Evolutionary conservation across 2,113 vertebrate genomes (phyloP).

Genomic region (Symphodus melops): DNA sequence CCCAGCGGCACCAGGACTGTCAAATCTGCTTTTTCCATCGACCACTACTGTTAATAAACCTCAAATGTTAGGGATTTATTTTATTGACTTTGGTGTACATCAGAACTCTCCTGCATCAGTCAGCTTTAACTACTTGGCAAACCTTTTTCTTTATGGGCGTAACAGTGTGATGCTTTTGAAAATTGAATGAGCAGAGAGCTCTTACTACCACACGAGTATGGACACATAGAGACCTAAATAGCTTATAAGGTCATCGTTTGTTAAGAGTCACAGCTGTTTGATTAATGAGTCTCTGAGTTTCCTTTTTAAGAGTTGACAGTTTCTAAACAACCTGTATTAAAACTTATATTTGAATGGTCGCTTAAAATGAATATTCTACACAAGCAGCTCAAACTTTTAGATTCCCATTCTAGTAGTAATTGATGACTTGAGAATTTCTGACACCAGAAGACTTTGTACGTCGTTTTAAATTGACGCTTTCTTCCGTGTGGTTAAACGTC

Average conservation of each 20-base stretch:
- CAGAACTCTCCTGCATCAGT: constrained; percentile 29
- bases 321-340: neutral
- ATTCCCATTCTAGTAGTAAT: too few species aligned
- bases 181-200: neutral
- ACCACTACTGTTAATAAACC: constrained; percentile 45
- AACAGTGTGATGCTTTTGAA: constrained; percentile 23
- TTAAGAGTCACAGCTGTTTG: neutral
- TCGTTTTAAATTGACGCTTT: too few species aligned
- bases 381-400: too few species aligned
- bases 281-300: constrained; percentile 1
- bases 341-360: neutral
- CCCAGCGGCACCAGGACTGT: constrained; percentile 45
- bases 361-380: neutral
- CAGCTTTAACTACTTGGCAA: constrained; percentile 36
- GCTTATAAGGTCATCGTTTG: neutral
- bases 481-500: too few species aligned
- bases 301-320: neutral
- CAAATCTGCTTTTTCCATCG: constrained; percentile 54
- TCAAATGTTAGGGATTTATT: constrained; percentile 44
- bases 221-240: constrained; percentile 43
- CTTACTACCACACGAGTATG: neutral
- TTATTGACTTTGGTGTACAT: constrained; percentile 50
- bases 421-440: too few species aligned
- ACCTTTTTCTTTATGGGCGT: neutral
- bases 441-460: too few species aligned